phyloP scores from a whole-genome alignment of 2,113 vertebrate species.

The Cebus imitator region DNA sequence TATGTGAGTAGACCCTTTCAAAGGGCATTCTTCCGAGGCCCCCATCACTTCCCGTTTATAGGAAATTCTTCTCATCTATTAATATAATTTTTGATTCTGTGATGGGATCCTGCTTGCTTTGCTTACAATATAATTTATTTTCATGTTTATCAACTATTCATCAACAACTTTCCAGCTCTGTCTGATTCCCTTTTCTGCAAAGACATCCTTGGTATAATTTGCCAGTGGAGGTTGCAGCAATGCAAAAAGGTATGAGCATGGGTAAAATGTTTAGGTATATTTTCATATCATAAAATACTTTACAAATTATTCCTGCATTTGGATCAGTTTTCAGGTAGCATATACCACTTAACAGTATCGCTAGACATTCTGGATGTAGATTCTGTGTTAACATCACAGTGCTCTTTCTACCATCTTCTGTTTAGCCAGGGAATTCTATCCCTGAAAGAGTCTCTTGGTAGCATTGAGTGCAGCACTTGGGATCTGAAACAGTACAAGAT shows the following conservation, averaged over 20 bases:
- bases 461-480: neutral
- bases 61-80: neutral
- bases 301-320: neutral
- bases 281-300: neutral
- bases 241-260: neutral
- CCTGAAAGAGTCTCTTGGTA: neutral
- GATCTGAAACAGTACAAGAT: neutral
- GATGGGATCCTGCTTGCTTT: conserved; percentile 13
- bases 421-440: neutral
- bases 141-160: neutral
- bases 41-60: conserved; percentile 15
- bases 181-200: conserved; percentile 4
- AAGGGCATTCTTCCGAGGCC: neutral
- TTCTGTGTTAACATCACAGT: neutral
- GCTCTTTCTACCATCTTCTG: neutral
- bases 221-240: neutral
- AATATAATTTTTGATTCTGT: neutral
- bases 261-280: neutral
- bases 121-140: conserved; percentile 15
- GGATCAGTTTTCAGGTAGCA: neutral
- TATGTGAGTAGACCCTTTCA: neutral
- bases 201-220: neutral
- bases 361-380: neutral
- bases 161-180: neutral
- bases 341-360: neutral